phyloP scores from a whole-genome alignment of 1,140 invertebrate species.

The Potamilus streckersoni region DNA sequence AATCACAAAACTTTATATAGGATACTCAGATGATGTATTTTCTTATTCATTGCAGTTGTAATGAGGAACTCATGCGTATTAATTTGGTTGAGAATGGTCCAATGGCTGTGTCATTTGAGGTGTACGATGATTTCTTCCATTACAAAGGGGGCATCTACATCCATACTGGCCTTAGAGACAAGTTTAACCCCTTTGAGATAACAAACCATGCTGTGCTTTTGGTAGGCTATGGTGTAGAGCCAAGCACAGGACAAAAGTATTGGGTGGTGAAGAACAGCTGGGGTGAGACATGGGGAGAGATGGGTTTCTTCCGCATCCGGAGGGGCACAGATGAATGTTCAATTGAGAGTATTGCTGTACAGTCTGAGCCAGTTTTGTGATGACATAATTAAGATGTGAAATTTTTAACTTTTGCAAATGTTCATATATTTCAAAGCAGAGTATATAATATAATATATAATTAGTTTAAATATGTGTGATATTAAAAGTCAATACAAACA shows the following conservation, averaged over 20 bases:
- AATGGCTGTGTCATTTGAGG: conserved; percentile 71
- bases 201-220: conserved; percentile 67
- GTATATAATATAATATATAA: too few species aligned
- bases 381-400: neutral
- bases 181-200: conserved; percentile 63
- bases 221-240: conserved; percentile 65
- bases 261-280: conserved; percentile 71
- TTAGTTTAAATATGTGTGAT: too few species aligned
- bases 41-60: conserved; percentile 62
- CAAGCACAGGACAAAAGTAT: conserved; percentile 48
- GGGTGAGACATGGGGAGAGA: conserved; percentile 72
- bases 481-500: too few species aligned
- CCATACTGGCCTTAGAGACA: conserved; percentile 50
- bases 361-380: conserved; percentile 49
- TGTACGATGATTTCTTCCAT: conserved; percentile 68
- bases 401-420: too few species aligned
- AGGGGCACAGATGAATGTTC: conserved; percentile 71
- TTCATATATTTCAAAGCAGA: too few species aligned
- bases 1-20: too few species aligned
- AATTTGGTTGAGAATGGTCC: conserved; percentile 71
- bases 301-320: conserved; percentile 71
- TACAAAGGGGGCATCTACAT: conserved; percentile 68
- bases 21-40: neutral
- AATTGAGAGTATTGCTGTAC: conserved; percentile 66
- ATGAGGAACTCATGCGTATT: conserved; percentile 71